These are phyloP conservation scores for Pelusios castaneus DNA, from an alignment of 2,113 vertebrate genomes.

Conservation along the genomic window DNA sequence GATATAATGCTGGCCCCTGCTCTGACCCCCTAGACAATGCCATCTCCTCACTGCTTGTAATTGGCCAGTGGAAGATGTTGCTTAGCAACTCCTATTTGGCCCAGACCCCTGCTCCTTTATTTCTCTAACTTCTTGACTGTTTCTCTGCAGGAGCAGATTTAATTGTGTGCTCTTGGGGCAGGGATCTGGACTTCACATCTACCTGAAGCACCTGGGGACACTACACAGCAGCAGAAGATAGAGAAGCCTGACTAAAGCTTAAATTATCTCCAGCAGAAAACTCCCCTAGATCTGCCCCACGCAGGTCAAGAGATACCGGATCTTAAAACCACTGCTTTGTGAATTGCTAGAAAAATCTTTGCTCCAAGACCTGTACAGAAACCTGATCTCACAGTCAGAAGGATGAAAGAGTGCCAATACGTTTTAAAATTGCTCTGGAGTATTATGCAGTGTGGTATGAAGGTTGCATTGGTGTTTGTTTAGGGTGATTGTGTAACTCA, in stretches of 20 bases:
- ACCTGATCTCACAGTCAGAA: neutral
- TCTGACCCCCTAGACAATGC: neutral
- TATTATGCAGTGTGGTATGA: neutral
- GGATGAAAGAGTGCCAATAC: neutral
- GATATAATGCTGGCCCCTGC: neutral
- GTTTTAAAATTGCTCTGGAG: neutral
- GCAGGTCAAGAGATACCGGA: neutral
- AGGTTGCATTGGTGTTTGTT: neutral
- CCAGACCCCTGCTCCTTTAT: neutral
- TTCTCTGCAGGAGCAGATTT: neutral
- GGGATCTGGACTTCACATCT: neutral
- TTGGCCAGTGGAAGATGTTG: neutral
- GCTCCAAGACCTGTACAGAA: neutral
- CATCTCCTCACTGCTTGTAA: neutral
- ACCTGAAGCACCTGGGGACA: neutral
- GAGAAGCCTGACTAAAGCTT: slow-evolving; percentile 23
- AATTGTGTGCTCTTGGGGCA: neutral
- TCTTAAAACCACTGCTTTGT: neutral
- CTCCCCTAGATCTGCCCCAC: neutral
- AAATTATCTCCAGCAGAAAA: neutral
- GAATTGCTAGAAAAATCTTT: neutral
- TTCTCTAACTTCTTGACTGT: neutral
- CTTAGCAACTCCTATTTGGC: neutral
- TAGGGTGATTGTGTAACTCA: neutral
- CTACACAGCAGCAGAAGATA: neutral